Conservation (phyloP, 2,797 vertebrate species). For the Vespertilio murinus region DNA sequence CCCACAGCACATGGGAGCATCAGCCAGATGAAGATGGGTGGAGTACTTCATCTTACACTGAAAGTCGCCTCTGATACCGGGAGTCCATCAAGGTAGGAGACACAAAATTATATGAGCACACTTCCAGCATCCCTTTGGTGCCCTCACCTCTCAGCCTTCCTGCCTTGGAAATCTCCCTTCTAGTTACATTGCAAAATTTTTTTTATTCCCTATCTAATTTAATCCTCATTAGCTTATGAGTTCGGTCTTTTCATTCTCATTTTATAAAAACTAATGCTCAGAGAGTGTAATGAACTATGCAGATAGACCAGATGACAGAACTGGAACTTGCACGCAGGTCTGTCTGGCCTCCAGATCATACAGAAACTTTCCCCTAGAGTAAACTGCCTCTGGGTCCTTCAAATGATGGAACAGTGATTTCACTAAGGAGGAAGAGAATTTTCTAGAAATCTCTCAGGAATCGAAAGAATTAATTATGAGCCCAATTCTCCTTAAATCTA, state of each 20-base stretch:
- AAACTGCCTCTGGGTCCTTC: neutral
- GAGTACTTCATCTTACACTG: neutral
- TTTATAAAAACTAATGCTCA: neutral
- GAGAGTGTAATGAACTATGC: neutral
- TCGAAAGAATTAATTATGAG: conserved; percentile 61
- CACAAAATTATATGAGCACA: neutral
- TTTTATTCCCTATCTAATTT: neutral
- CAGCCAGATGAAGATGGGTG: neutral
- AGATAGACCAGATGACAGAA: neutral
- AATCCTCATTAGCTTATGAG: neutral
- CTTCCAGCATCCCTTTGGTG: neutral
- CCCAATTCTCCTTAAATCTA: conserved; percentile 39
- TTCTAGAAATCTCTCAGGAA: conserved; percentile 51
- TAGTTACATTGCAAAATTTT: neutral
- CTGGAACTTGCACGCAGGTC: neutral
- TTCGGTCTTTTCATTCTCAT: neutral
- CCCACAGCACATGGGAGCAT: neutral
- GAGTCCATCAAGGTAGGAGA: neutral
- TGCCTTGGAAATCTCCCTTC: neutral
- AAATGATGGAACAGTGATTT: conserved; percentile 21
- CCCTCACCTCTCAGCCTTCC: neutral
- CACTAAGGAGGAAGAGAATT: conserved; percentile 14
- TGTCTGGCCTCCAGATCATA: neutral
- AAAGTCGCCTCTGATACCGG: neutral
- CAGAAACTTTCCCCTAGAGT: neutral